phyloP scores from a whole-genome alignment of 1,140 invertebrate genomes.

The Microplitis mediator region DNA sequence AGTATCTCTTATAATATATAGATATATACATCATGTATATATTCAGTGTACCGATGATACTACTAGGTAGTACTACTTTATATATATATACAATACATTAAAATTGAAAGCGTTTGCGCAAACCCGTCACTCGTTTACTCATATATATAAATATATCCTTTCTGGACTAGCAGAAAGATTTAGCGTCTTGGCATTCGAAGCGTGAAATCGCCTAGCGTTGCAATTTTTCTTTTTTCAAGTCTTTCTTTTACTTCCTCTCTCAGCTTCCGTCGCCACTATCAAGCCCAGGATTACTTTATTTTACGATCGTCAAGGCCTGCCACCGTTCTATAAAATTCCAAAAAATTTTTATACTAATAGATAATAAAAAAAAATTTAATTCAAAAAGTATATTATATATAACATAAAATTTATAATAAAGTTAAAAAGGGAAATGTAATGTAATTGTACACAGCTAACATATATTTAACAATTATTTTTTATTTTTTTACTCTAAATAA shows the following conservation, averaged over 20 bases:
- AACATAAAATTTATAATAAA: too few relatives aligned
- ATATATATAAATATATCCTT: slow-evolving; percentile 3
- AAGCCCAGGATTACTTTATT: slow-evolving; percentile 8
- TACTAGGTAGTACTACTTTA: too few relatives aligned
- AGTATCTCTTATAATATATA: not conserved
- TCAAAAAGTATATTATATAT: too few relatives aligned
- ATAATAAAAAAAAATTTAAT: too few relatives aligned
- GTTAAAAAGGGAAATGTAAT: too few relatives aligned
- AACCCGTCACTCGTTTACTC: not conserved
- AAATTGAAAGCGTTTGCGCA: not conserved
- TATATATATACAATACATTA: not conserved
- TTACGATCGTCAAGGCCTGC: not conserved
- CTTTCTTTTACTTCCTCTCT: not conserved
- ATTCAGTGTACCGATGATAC: too few relatives aligned
- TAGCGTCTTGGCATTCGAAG: slow-evolving; percentile 37
- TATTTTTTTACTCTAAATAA: too few relatives aligned
- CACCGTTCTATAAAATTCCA: not conserved
- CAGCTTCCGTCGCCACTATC: not conserved
- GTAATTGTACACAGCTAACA: too few relatives aligned
- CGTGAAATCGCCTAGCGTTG: slow-evolving; percentile 47
- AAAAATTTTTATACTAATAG: not conserved
- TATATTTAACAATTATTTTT: too few relatives aligned
- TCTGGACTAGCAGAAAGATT: slow-evolving; percentile 25
- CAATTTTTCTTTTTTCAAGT: slow-evolving; percentile 36
- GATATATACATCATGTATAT: not conserved